Evolutionary conservation across 2,797 vertebrate genomes (phyloP), one percentile per base, ranked within the genome.

Genomic region (Discoglossus pictus): DNA sequence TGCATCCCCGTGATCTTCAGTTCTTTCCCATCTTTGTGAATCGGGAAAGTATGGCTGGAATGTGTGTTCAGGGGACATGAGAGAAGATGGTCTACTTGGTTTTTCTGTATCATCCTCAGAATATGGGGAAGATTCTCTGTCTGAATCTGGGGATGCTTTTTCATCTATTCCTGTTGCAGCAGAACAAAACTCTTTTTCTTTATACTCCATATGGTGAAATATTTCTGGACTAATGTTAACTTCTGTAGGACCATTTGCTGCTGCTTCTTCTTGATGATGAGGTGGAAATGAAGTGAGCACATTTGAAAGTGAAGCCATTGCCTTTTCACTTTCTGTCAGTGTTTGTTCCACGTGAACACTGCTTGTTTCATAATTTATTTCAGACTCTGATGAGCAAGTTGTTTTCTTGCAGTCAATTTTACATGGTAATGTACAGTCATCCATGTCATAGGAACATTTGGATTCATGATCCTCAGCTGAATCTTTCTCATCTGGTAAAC

Each of bases 211-310:
- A 10, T 69, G 74, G 21, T 68, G 76, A 47, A 76, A 80, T 62
- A 60, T 69, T 21, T 76, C 75, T 21, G 84, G 77, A 10, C 79
- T 79, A 40, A 82, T 74, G 76, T 84, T 88, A 75, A 90, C 85
- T 78, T 97, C 93, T 4, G 87, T 88, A 20, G 91, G 91, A 18
- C 93, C 91, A 2, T 95, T 98, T 70, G 88, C 74, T 36, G 90
- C 75, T 21, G 76, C 73, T 36, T 88, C 79, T 36, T 74, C 25
- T 15, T 82, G 83, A 6, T 85, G 82, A 1, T 2, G 34, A 6
- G 38, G 64, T 67, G 79, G 72, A 74, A 91, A 89, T n/a, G 87
- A 81, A 16, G 85, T 77, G 6, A 90, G 55, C 17, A 85, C 80
- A 74, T 90, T 85, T 10, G 91, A 83, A n/a, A 88, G 75, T 2